phyloP scores from a whole-genome alignment of 2,113 vertebrate genomes.

The Halichoeres trimaculatus region DNA sequence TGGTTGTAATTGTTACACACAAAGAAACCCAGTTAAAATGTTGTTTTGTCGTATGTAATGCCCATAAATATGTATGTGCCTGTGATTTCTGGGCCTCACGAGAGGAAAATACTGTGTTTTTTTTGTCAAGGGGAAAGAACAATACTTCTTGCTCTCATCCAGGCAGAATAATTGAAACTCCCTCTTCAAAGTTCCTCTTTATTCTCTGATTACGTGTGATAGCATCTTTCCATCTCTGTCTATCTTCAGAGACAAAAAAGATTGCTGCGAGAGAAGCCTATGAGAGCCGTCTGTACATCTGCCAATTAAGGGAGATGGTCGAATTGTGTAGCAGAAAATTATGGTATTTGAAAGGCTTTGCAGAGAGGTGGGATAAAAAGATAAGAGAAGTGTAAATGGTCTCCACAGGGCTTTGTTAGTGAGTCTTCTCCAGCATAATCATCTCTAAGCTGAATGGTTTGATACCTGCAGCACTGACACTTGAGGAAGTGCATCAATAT shows the following conservation, averaged over 20 bases:
- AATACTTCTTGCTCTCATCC: slow-evolving; percentile 24
- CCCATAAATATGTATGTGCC: slow-evolving; percentile 23
- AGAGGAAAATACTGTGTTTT: neutral
- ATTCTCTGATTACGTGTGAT: slow-evolving; percentile 68
- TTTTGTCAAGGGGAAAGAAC: slow-evolving; percentile 27
- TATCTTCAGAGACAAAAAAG: slow-evolving; percentile 66
- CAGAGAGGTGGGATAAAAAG: slow-evolving; percentile 41
- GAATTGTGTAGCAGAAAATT: slow-evolving; percentile 55
- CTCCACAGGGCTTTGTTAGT: slow-evolving; percentile 40
- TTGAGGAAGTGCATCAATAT: slow-evolving; percentile 23
- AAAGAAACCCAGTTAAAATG: slow-evolving; percentile 5
- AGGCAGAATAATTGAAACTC: slow-evolving; percentile 59
- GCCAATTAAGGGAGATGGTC: slow-evolving; percentile 64
- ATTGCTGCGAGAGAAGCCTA: slow-evolving; percentile 35
- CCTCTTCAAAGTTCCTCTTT: slow-evolving; percentile 60
- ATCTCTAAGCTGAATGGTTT: slow-evolving; percentile 21
- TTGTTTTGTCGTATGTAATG: neutral
- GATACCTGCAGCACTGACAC: slow-evolving; percentile 3
- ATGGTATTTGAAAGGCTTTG: slow-evolving; percentile 54
- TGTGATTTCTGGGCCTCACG: slow-evolving; percentile 5
- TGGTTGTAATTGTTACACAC: slow-evolving; percentile 6
- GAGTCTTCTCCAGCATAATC: slow-evolving; percentile 33
- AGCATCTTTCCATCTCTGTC: slow-evolving; percentile 65
- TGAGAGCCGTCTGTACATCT: slow-evolving; percentile 52
- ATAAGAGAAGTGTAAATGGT: slow-evolving; percentile 41